A percentile compares a stretch with the other conserved stretches of the same genome.
These are phyloP conservation scores for Conops quadrifasciatus DNA, from an alignment of 2,888 invertebrate genomes.

Conservation along the genomic window DNA sequence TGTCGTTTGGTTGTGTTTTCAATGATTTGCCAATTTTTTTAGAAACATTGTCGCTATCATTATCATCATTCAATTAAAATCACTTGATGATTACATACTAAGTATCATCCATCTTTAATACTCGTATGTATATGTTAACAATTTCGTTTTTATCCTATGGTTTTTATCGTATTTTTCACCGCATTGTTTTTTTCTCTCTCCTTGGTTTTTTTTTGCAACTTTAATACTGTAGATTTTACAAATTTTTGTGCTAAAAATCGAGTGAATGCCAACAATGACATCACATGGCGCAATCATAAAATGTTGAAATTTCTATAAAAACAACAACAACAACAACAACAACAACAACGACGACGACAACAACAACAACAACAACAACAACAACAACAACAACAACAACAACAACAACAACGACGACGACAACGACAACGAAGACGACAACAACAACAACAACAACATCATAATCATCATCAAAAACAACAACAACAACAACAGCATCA, in stretches of 20 bases:
- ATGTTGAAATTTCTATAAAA: slow-evolving; percentile 41
- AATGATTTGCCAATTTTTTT: too few relatives aligned
- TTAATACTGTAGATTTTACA: too few relatives aligned
- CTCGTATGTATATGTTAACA: too few relatives aligned
- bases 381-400: slow-evolving; percentile 11
- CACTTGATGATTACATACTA: too few relatives aligned
- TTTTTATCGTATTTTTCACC: neutral
- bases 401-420: slow-evolving; percentile 16
- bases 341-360: slow-evolving; percentile 16
- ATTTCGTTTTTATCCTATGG: too few relatives aligned
- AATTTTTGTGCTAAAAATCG: neutral
- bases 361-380: slow-evolving; percentile 39
- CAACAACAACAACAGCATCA: slow-evolving; percentile 14
- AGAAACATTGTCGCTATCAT: too few relatives aligned
- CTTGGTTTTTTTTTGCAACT: neutral
- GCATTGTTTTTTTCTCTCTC: neutral
- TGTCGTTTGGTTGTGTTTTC: too few relatives aligned
- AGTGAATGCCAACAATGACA: neutral
- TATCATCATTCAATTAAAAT: too few relatives aligned
- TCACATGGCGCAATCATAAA: neutral
- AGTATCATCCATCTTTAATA: too few relatives aligned
- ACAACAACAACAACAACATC: slow-evolving; percentile 11
- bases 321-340: slow-evolving; percentile 11
- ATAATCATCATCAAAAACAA: too few relatives aligned
- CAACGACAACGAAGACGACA: slow-evolving; percentile 19